Base-by-base conservation (phyloP, 2,888 invertebrate genomes). In the Heliconius ethilla region DNA sequence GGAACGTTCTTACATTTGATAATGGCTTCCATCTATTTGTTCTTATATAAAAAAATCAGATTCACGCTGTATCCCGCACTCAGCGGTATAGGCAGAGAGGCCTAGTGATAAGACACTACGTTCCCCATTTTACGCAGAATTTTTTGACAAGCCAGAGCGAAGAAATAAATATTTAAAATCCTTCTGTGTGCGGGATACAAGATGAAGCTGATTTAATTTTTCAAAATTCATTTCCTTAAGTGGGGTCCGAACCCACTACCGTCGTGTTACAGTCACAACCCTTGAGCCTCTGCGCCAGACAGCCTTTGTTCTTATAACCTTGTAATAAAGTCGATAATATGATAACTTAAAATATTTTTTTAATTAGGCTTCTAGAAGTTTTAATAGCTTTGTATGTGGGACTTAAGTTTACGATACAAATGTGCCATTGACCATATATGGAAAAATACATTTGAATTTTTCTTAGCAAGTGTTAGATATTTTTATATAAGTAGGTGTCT, bases 401-500 rank as follows among this genome's bases (percentile, higher is more conserved):
- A 75, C 33, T 70, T 45, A 45, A 62, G 40, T 63, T 75, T 75
- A 75, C 69, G 66, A 73, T 77, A 79, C 45, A 65, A 77, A 77
- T 79, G 74, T 74, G 25, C 45, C 40, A 74, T 70, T 76, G 77
- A 33, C 82, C 82, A 83, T 79, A 82, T 77, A 81, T 81, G 81
- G 83, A 80, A 81, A 81, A 79, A 81, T 81, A 69, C 70, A 78
- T 79, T 82, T 76, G 70, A 79, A 82, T 80, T 82, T 70, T 78
- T 77, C 70, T 73, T 67, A 33, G 63, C 70, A 59, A 79, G 70
- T 78, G 70, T 33, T 76, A 74, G 72, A 63, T 80, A 76, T 77
- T 79, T 75, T 70, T 69, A 27, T 76, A 22, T 22, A 51, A 18
- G 18, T 25, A 70, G 70, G 73, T 79, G 40, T n/a, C 25, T 40